A percentile compares a stretch with the other conserved stretches of the same genome.
phyloP scores from a whole-genome alignment of 2,888 invertebrate genomes.

The Hypomecis atomaria region DNA sequence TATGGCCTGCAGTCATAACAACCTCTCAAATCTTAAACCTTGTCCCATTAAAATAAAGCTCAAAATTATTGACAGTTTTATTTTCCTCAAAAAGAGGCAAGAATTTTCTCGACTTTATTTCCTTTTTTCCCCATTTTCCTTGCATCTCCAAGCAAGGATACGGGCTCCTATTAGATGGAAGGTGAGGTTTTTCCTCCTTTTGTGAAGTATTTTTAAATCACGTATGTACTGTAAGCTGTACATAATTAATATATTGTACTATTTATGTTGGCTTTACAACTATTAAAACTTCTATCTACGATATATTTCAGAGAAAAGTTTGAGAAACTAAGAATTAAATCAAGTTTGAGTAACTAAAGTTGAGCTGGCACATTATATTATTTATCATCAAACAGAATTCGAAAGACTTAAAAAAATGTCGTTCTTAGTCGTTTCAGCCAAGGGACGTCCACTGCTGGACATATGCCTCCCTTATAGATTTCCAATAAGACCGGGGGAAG shows the following conservation, averaged over 20 bases:
- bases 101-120: constrained; percentile 9
- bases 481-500: too few species aligned
- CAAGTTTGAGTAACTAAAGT: too few species aligned
- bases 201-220: constrained; percentile 1
- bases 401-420: too few species aligned
- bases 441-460: too few species aligned
- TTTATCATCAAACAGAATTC: too few species aligned
- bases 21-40: neutral
- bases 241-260: neutral
- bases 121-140: constrained; percentile 21
- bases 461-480: too few species aligned
- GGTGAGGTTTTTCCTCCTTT: constrained; percentile 9
- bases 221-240: neutral
- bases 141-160: constrained; percentile 15
- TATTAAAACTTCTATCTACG: too few species aligned
- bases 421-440: too few species aligned
- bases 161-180: constrained; percentile 12
- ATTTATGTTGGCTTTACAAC: neutral
- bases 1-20: constrained; percentile 63
- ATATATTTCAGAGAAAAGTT: too few species aligned
- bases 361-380: too few species aligned
- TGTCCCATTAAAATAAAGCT: constrained; percentile 1
- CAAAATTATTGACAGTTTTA: neutral
- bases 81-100: constrained; percentile 12
- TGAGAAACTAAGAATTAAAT: too few species aligned